Percentiles rank a stretch among this genome's conserved stretches.
These are phyloP conservation scores for Galaxias olidus DNA, from an alignment of 2,797 vertebrate genomes.

Conservation along the genomic window DNA sequence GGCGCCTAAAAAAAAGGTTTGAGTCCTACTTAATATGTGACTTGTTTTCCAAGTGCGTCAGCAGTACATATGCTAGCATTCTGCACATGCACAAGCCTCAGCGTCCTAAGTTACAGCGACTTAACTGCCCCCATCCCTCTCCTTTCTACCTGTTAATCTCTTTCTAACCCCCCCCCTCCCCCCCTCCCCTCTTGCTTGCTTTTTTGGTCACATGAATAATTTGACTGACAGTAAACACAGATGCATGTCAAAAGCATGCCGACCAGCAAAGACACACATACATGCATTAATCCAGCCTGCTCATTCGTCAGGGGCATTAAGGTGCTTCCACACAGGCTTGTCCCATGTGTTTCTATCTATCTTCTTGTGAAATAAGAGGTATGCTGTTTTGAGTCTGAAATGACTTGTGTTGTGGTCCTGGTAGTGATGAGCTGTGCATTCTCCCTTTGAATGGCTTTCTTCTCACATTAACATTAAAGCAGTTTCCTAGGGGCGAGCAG, in stretches of 20 bases:
- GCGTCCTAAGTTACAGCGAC: slow-evolving; percentile 50
- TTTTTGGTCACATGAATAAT: slow-evolving; percentile 47
- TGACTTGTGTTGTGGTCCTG: slow-evolving; percentile 34
- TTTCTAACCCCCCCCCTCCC: slow-evolving; percentile 1
- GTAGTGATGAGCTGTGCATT: slow-evolving; percentile 68
- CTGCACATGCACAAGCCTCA: slow-evolving; percentile 60
- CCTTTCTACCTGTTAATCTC: slow-evolving; percentile 24
- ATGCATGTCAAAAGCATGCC: slow-evolving; percentile 64
- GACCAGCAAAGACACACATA: slow-evolving; percentile 14
- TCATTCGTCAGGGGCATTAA: slow-evolving; percentile 46
- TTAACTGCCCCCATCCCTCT: slow-evolving; percentile 37
- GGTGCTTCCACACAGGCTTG: slow-evolving; percentile 26
- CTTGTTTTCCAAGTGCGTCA: slow-evolving; percentile 67
- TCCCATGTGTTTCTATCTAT: slow-evolving; percentile 16
- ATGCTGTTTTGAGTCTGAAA: slow-evolving; percentile 39
- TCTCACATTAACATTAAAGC: slow-evolving; percentile 66
- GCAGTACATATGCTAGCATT: slow-evolving; percentile 57
- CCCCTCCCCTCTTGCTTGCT: slow-evolving; percentile 44
- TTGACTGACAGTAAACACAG: slow-evolving; percentile 45
- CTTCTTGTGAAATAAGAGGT: slow-evolving; percentile 20
- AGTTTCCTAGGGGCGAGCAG: slow-evolving; percentile 75
- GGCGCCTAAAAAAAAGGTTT: slow-evolving; percentile 63
- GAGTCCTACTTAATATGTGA: slow-evolving; percentile 73
- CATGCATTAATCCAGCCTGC: slow-evolving; percentile 33
- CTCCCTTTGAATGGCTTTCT: slow-evolving; percentile 51